phyloP scores from a whole-genome alignment of 2,888 invertebrate species.

The Vesta saturnalis region DNA sequence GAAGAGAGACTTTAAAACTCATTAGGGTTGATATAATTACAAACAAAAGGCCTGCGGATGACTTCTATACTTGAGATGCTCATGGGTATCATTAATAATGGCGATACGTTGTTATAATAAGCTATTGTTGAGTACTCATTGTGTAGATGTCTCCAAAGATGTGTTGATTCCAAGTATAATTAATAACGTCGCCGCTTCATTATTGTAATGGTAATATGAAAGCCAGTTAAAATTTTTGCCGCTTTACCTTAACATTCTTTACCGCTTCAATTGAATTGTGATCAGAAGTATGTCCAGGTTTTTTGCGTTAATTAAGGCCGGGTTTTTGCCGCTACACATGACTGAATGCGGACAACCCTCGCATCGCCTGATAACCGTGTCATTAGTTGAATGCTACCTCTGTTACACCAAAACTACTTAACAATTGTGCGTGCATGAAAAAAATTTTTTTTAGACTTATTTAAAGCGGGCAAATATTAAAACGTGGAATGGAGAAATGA shows the following conservation, averaged over 20 bases:
- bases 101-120: conserved; percentile 60
- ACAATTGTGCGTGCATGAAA: conserved; percentile 25
- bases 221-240: conserved; percentile 24
- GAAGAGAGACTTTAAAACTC: conserved; percentile 51
- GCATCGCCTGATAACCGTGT: conserved; percentile 50
- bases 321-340: conserved; percentile 60
- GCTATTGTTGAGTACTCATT: conserved; percentile 59
- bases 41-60: conserved; percentile 57
- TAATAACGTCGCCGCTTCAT: conserved; percentile 50
- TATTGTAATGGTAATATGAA: conserved; percentile 32
- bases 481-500: conserved; percentile 32
- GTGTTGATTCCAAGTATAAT: conserved; percentile 58
- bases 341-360: conserved; percentile 58
- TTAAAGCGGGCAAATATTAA: conserved; percentile 8
- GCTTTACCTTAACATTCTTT: conserved; percentile 37
- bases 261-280: conserved; percentile 35
- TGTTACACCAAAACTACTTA: conserved; percentile 40
- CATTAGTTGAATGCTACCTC: conserved; percentile 48
- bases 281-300: conserved; percentile 47
- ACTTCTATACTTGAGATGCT: conserved; percentile 56
- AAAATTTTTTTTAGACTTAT: neutral
- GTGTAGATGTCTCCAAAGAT: conserved; percentile 60
- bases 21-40: conserved; percentile 57
- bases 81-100: conserved; percentile 57
- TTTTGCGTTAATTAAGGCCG: conserved; percentile 62